These are phyloP conservation scores for Rynchops niger DNA, from an alignment of 2,113 vertebrate species.

Conservation along the genomic window DNA sequence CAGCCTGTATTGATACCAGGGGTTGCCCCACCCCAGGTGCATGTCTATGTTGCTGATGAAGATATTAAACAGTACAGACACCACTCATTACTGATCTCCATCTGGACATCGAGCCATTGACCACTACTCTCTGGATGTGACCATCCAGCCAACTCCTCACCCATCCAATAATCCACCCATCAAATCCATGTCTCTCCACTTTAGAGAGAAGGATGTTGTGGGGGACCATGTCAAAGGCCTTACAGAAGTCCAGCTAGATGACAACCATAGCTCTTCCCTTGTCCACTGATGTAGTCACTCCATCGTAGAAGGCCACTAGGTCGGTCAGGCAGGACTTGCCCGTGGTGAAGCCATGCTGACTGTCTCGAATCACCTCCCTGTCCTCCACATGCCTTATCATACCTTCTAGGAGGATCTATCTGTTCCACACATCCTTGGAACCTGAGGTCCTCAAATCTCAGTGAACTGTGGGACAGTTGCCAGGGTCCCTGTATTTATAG, in stretches of 20 bases:
- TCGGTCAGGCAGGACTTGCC: not conserved
- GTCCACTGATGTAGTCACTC: not conserved
- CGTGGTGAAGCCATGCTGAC: not conserved
- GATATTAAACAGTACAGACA: not conserved
- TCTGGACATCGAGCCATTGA: not conserved
- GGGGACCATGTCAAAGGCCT: not conserved
- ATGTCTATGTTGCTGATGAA: not conserved
- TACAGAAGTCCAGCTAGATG: not conserved
- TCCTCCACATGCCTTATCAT: not conserved
- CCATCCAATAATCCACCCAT: not conserved
- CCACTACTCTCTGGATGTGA: not conserved
- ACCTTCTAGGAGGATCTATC: not conserved
- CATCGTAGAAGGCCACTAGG: not conserved
- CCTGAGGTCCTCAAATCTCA: not conserved
- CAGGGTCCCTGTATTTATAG: not conserved
- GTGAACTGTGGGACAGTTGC: not conserved
- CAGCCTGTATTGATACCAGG: too few species aligned
- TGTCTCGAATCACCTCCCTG: not conserved
- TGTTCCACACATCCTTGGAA: not conserved
- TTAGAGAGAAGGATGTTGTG: not conserved
- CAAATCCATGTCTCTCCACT: not conserved
- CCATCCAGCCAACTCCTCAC: not conserved
- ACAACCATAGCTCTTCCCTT: not conserved
- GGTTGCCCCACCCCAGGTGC: too few species aligned
- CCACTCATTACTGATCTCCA: not conserved